These are phyloP conservation scores for Channallabes apus DNA, from an alignment of 2,797 vertebrate genomes.

Conservation along the genomic window DNA sequence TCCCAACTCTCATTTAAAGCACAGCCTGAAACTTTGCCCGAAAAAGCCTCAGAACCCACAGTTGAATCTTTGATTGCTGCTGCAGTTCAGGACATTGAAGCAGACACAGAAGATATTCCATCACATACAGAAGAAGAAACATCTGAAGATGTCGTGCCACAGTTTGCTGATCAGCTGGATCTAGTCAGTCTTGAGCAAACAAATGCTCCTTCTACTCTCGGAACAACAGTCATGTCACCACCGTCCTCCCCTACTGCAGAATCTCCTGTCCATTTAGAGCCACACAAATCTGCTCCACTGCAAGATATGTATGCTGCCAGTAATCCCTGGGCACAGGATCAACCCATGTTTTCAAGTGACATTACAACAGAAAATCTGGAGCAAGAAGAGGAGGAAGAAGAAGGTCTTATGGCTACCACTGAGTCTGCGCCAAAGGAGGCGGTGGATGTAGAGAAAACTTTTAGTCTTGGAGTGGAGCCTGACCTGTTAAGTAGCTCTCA, in stretches of 20 bases:
- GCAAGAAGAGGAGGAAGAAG: conserved; percentile 51
- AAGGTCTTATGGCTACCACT: conserved; percentile 57
- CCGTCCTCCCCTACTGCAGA: conserved; percentile 70
- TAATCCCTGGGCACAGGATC: conserved; percentile 59
- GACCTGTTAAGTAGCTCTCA: conserved; percentile 52
- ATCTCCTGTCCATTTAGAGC: conserved; percentile 61
- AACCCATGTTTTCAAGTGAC: conserved; percentile 34
- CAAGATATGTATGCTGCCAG: conserved; percentile 58
- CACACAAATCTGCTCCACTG: conserved; percentile 55
- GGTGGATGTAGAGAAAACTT: conserved; percentile 39
- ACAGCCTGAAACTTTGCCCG: not conserved
- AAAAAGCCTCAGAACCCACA: not conserved
- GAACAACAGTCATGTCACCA: conserved; percentile 76
- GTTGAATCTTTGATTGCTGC: conserved; percentile 28
- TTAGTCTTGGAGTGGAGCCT: conserved; percentile 49
- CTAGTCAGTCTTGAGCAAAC: conserved; percentile 57
- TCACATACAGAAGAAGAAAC: conserved; percentile 46
- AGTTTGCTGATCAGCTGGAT: conserved; percentile 60
- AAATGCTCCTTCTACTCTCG: conserved; percentile 62
- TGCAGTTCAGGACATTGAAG: conserved; percentile 32
- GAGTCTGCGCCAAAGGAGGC: conserved; percentile 46
- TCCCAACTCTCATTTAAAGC: not conserved
- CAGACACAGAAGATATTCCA: conserved; percentile 19
- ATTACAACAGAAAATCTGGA: conserved; percentile 44
- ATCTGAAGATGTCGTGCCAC: conserved; percentile 38